A percentile compares a stretch with the other conserved stretches of the same genome.
Evolutionary conservation across 2,888 invertebrate species (phyloP).

Genomic region (Rapana venosa): DNA sequence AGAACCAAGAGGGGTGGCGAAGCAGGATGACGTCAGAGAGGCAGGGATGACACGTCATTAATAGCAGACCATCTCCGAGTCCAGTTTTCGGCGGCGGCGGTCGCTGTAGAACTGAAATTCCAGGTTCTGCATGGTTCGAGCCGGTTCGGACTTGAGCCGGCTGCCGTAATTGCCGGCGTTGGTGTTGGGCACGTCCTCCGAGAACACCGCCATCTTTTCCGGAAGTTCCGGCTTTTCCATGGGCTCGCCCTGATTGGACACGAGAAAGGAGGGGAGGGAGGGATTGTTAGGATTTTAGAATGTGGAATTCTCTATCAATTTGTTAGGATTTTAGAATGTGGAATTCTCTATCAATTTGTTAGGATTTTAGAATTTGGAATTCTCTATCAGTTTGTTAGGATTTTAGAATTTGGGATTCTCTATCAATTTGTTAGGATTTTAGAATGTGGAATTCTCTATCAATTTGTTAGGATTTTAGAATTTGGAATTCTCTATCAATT

Average conservation of each 20-base stretch:
- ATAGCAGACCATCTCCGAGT: slow-evolving; percentile 74
- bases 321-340: too few species aligned
- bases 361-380: too few species aligned
- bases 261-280: neutral
- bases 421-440: too few species aligned
- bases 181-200: slow-evolving; percentile 73
- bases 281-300: too few species aligned
- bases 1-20: neutral
- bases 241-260: slow-evolving; percentile 63
- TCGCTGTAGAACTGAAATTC: slow-evolving; percentile 73
- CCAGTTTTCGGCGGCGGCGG: slow-evolving; percentile 69
- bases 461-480: too few species aligned
- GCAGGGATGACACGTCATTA: slow-evolving; percentile 47
- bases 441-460: too few species aligned
- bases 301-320: too few species aligned
- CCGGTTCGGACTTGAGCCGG: slow-evolving; percentile 65
- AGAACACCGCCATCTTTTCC: slow-evolving; percentile 69
- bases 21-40: neutral
- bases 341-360: too few species aligned
- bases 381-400: too few species aligned
- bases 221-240: slow-evolving; percentile 70
- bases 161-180: slow-evolving; percentile 76
- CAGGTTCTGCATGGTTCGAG: slow-evolving; percentile 68
- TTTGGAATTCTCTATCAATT: too few species aligned
- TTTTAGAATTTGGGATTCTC: too few species aligned